Evolutionary conservation across 2,888 invertebrate species (phyloP).

Genomic region (Limnephilus auricula): DNA sequence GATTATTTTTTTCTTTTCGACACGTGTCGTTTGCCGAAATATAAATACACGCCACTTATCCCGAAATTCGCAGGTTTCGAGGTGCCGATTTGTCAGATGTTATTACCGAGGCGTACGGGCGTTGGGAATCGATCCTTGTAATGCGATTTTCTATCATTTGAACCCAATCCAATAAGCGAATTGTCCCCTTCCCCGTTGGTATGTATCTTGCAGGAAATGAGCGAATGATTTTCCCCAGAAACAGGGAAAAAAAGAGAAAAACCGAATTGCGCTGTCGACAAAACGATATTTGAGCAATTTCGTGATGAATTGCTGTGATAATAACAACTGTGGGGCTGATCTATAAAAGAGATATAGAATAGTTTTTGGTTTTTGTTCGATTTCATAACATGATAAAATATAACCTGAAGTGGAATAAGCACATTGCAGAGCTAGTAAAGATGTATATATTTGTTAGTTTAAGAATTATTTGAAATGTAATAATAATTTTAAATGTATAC

Average conservation of each 20-base stretch:
- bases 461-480: too few species aligned
- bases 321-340: background rate
- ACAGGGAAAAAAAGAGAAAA: background rate
- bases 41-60: conserved; percentile 2
- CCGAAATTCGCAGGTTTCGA: background rate
- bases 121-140: conserved; percentile 14
- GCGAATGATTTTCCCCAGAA: conserved; percentile 4
- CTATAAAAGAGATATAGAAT: background rate
- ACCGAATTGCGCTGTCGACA: background rate
- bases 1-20: background rate
- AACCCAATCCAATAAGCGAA: conserved; percentile 21
- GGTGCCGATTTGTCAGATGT: conserved; percentile 4
- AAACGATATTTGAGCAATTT: conserved; percentile 6
- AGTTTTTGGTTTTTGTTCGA: background rate
- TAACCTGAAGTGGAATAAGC: too few species aligned
- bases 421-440: too few species aligned
- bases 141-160: conserved; percentile 25
- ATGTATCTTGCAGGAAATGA: conserved; percentile 2
- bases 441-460: too few species aligned
- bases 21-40: background rate
- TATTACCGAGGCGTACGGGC: background rate
- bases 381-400: background rate
- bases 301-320: conserved; percentile 11
- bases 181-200: background rate
- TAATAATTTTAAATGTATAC: too few species aligned